Percentiles rank a stretch among this genome's conserved stretches.
These are phyloP conservation scores for Eupithecia vulgata DNA, from an alignment of 2,888 invertebrate genomes.

Conservation along the genomic window DNA sequence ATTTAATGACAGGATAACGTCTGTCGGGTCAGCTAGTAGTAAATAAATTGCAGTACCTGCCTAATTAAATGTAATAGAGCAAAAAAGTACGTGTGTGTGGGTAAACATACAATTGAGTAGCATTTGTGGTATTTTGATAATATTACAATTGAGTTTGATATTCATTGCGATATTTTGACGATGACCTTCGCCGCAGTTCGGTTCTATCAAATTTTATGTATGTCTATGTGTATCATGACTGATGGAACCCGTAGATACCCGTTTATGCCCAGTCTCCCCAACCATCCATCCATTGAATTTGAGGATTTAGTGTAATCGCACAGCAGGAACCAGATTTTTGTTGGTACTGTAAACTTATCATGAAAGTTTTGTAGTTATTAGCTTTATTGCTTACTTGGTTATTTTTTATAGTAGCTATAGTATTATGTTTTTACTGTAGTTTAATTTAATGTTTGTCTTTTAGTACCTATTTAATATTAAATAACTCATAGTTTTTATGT, in stretches of 20 bases:
- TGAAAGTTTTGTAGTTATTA: slow-evolving; percentile 19
- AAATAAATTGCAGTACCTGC: too few relatives aligned
- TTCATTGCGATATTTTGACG: too few relatives aligned
- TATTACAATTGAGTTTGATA: too few relatives aligned
- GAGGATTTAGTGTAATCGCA: background rate
- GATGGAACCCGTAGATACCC: background rate
- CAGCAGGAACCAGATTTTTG: background rate
- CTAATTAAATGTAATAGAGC: too few relatives aligned
- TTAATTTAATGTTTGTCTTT: slow-evolving; percentile 6
- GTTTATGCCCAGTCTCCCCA: background rate
- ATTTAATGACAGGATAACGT: too few relatives aligned
- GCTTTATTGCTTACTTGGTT: slow-evolving; percentile 6
- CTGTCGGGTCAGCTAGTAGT: too few relatives aligned
- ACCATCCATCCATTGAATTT: background rate
- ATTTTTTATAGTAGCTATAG: slow-evolving; percentile 12
- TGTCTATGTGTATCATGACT: background rate
- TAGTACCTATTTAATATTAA: background rate
- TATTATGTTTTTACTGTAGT: slow-evolving; percentile 7
- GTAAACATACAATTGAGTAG: too few relatives aligned
- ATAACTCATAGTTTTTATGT: background rate
- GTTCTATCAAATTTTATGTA: background rate
- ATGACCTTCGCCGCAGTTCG: too few relatives aligned
- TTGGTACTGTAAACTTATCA: slow-evolving; percentile 5
- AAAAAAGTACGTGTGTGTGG: too few relatives aligned
- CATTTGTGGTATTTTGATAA: too few relatives aligned